Percentiles rank a stretch among this genome's conserved stretches.
phyloP scores from a whole-genome alignment of 1,140 invertebrate species.

The Caenorhabditis remanei region DNA sequence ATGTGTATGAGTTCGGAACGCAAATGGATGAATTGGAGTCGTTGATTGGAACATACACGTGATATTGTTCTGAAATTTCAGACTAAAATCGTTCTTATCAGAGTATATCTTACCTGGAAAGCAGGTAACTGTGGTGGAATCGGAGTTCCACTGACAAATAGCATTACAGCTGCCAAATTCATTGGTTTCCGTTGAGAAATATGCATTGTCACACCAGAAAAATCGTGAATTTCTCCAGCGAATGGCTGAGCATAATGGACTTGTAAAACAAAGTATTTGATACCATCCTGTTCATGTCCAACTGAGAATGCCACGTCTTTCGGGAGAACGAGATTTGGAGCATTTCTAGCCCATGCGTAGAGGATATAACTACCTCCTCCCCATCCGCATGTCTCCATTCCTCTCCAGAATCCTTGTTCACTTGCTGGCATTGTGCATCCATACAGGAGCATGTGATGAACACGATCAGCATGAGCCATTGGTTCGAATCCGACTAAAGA shows the following conservation, averaged over 20 bases:
- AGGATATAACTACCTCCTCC: constrained; percentile 72
- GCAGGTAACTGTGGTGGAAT: constrained; percentile 71
- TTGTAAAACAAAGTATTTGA: constrained; percentile 76
- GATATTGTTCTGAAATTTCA: constrained; percentile 63
- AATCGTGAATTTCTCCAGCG: constrained; percentile 73
- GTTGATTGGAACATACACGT: constrained; percentile 72
- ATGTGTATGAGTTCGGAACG: constrained; percentile 78
- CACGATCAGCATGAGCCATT: constrained; percentile 74
- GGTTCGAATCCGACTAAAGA: constrained; percentile 76
- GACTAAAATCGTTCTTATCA: too few species aligned
- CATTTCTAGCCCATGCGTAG: constrained; percentile 77
- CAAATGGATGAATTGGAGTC: constrained; percentile 77
- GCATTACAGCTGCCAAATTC: constrained; percentile 72
- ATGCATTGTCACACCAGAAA: constrained; percentile 71
- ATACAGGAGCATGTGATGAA: constrained; percentile 77
- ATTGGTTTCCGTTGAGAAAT: constrained; percentile 57
- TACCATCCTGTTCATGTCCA: constrained; percentile 70
- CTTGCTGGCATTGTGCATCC: constrained; percentile 72
- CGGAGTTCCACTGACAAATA: constrained; percentile 74
- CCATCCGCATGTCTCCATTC: constrained; percentile 70
- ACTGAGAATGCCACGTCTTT: constrained; percentile 74
- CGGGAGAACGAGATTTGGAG: constrained; percentile 73
- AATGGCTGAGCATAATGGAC: constrained; percentile 76
- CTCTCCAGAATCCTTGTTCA: constrained; percentile 70
- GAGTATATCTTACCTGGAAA: constrained; percentile 13